Conservation (phyloP, 2,113 vertebrate species). For the Chascanopsetta lugubris region DNA sequence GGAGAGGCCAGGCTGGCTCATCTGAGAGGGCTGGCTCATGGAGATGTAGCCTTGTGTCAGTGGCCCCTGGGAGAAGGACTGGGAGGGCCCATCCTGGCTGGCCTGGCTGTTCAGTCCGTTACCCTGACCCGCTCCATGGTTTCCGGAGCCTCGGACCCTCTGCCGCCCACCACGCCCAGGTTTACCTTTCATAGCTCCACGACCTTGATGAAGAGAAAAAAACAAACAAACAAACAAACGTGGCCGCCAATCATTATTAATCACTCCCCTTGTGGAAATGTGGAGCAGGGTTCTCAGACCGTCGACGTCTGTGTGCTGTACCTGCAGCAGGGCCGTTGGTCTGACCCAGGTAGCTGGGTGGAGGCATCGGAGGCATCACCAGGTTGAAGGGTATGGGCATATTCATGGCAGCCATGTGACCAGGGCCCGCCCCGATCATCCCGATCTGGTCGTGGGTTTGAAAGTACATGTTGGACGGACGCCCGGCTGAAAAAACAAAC, state of each 20-base stretch:
- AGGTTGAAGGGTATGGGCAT: slow-evolving; percentile 98
- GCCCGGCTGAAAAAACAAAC: slow-evolving; percentile 76
- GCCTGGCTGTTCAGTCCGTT: slow-evolving; percentile 89
- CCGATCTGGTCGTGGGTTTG: slow-evolving; percentile 98
- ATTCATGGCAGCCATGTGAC: slow-evolving; percentile 94
- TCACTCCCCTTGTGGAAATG: not conserved
- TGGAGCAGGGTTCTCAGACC: not conserved
- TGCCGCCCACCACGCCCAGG: slow-evolving; percentile 90
- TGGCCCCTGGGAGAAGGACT: slow-evolving; percentile 97
- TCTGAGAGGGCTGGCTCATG: slow-evolving; percentile 99
- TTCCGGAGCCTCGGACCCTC: slow-evolving; percentile 88
- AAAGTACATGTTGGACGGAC: slow-evolving; percentile 98
- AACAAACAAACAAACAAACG: not conserved
- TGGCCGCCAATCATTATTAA: not conserved
- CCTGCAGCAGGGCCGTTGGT: slow-evolving; percentile 92
- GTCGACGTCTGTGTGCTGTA: slow-evolving; percentile 50
- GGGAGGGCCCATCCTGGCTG: slow-evolving; percentile 94
- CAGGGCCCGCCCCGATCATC: slow-evolving; percentile 93
- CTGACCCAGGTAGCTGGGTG: slow-evolving; percentile 92
- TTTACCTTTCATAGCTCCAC: slow-evolving; percentile 92
- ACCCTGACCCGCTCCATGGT: slow-evolving; percentile 82
- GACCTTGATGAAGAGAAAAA: slow-evolving; percentile 77
- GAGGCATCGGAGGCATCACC: slow-evolving; percentile 97
- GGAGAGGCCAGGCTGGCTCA: slow-evolving; percentile 98
- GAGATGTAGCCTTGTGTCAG: slow-evolving; percentile 98